A percentile compares a stretch with the other conserved stretches of the same genome.
Evolutionary conservation across 2,797 vertebrate genomes (phyloP).

Genomic region (Acanthis flammea): DNA sequence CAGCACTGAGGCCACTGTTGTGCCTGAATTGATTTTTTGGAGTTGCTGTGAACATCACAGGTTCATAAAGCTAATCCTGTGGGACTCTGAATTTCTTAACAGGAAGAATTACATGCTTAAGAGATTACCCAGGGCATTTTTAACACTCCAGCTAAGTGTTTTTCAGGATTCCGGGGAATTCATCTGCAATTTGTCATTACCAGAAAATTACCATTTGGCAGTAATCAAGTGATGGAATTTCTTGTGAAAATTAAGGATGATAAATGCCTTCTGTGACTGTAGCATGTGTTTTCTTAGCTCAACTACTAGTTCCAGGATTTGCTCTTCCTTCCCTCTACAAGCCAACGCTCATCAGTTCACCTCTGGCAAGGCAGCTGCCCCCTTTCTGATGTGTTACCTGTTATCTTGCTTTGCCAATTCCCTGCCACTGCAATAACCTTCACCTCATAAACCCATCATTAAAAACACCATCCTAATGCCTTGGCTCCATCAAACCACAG

Average conservation of each 20-base stretch:
- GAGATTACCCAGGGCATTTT: background rate
- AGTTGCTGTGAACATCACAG: background rate
- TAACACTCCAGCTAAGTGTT: background rate
- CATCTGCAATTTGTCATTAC: background rate
- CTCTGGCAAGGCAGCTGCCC: background rate
- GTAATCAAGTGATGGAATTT: background rate
- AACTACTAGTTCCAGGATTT: background rate
- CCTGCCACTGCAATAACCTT: background rate
- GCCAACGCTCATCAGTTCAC: background rate
- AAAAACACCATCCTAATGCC: background rate
- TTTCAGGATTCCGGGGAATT: slow-evolving; percentile 19
- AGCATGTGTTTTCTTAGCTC: background rate
- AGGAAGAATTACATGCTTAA: background rate
- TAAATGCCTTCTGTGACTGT: background rate
- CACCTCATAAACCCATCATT: background rate
- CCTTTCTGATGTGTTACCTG: background rate
- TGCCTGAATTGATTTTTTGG: background rate
- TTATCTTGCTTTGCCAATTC: background rate
- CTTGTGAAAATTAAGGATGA: background rate
- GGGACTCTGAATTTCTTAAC: background rate
- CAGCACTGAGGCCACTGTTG: background rate
- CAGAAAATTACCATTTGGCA: background rate
- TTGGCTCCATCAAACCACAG: background rate
- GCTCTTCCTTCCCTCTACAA: background rate
- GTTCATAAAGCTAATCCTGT: background rate